Conservation (phyloP, 2,888 invertebrate genomes). For the Ochlodes sylvanus region DNA sequence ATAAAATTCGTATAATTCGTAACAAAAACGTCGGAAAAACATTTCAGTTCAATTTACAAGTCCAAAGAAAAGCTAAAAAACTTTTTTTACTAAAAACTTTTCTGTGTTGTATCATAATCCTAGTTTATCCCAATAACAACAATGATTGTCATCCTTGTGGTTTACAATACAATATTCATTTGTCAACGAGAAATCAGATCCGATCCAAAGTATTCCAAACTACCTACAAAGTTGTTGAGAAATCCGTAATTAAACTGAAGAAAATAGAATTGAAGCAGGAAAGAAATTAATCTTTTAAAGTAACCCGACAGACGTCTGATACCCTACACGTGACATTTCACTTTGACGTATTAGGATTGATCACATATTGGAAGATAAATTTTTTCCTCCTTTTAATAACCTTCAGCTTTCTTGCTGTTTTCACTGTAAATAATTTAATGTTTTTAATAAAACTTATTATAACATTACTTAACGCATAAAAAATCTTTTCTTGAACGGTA, state of each 20-base stretch:
- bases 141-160: slow-evolving; percentile 7
- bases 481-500: neutral
- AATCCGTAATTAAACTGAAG: slow-evolving; percentile 5
- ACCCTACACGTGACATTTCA: slow-evolving; percentile 48
- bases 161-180: slow-evolving; percentile 8
- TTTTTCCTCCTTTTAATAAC: slow-evolving; percentile 47
- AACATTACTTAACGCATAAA: too few relatives aligned
- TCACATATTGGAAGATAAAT: slow-evolving; percentile 49
- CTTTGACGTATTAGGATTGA: slow-evolving; percentile 58
- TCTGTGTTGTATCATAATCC: slow-evolving; percentile 10
- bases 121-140: slow-evolving; percentile 25
- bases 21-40: too few relatives aligned
- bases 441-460: slow-evolving; percentile 19
- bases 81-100: too few relatives aligned
- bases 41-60: too few relatives aligned
- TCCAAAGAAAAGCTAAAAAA: too few relatives aligned
- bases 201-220: neutral
- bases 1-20: too few relatives aligned
- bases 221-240: neutral
- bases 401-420: slow-evolving; percentile 18
- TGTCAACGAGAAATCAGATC: neutral
- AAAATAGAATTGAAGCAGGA: neutral
- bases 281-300: slow-evolving; percentile 22
- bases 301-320: slow-evolving; percentile 6
- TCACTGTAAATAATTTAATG: slow-evolving; percentile 26